Evolutionary conservation across 2,888 invertebrate genomes (phyloP).

Genomic region (Apantesis nais): DNA sequence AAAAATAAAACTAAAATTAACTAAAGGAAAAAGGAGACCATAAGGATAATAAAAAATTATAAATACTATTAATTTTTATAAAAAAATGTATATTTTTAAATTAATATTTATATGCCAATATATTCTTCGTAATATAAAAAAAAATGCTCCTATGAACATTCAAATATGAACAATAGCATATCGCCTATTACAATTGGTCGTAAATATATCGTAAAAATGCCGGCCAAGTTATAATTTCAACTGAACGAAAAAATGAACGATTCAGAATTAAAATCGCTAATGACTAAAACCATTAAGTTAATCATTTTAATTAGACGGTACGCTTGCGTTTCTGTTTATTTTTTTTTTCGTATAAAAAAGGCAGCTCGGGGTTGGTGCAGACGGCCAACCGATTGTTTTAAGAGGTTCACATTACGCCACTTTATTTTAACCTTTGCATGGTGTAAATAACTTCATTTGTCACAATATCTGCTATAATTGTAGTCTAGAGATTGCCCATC

Average conservation of each 20-base stretch:
- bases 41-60: too few species aligned
- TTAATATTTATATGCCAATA: background rate
- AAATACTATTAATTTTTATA: too few species aligned
- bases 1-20: too few species aligned
- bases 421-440: slow-evolving; percentile 17
- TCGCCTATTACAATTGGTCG: slow-evolving; percentile 59
- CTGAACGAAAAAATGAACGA: slow-evolving; percentile 70
- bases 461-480: background rate
- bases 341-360: slow-evolving; percentile 50
- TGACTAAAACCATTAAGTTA: slow-evolving; percentile 86
- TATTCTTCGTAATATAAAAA: background rate
- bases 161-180: slow-evolving; percentile 56
- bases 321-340: slow-evolving; percentile 66
- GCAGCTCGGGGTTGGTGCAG: slow-evolving; percentile 37
- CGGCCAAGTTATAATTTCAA: slow-evolving; percentile 71
- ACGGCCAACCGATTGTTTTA: slow-evolving; percentile 19
- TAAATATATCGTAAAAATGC: slow-evolving; percentile 71
- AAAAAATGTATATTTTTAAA: too few species aligned
- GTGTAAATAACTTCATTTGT: background rate
- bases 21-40: too few species aligned
- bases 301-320: slow-evolving; percentile 86
- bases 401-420: slow-evolving; percentile 14
- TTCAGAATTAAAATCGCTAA: slow-evolving; percentile 85
- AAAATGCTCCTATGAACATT: slow-evolving; percentile 13
- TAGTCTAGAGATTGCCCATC: background rate